A percentile compares a stretch with the other conserved stretches of the same genome.
Evolutionary conservation across 2,113 vertebrate genomes (phyloP).

Genomic region (Lanius ludovicianus): DNA sequence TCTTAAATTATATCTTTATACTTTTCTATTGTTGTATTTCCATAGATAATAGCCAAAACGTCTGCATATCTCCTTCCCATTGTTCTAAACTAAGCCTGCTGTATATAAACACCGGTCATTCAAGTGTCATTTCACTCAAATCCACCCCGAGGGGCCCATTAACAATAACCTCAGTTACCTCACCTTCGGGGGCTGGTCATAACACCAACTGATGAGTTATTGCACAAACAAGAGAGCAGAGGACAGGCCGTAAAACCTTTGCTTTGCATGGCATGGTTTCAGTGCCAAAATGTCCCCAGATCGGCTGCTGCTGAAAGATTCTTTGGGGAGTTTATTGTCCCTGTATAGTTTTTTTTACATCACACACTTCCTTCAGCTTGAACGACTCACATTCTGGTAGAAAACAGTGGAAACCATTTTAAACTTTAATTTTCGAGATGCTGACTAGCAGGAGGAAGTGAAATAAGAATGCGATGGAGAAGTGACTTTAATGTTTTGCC

Average conservation of each 20-base stretch:
- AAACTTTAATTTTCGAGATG: not conserved
- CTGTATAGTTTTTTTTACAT: too few species aligned
- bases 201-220: accelerated
- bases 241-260: not conserved
- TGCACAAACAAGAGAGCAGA: not conserved
- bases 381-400: accelerated
- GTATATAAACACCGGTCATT: accelerated
- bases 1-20: not conserved
- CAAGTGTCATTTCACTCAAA: not conserved
- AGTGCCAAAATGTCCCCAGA: not conserved
- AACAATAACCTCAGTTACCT: not conserved
- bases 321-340: not conserved
- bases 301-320: not conserved
- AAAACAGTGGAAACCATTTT: not conserved
- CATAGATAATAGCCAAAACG: accelerated
- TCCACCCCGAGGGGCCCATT: not conserved
- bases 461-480: accelerated
- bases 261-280: not conserved
- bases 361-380: not conserved
- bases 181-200: not conserved
- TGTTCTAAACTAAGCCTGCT: not conserved
- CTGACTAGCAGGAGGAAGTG: not conserved
- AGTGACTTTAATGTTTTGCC: not conserved
- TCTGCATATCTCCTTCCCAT: not conserved
- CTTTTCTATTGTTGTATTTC: not conserved